These are phyloP conservation scores for Myotis pilosus DNA, from an alignment of 2,797 vertebrate species.

Conservation along the genomic window DNA sequence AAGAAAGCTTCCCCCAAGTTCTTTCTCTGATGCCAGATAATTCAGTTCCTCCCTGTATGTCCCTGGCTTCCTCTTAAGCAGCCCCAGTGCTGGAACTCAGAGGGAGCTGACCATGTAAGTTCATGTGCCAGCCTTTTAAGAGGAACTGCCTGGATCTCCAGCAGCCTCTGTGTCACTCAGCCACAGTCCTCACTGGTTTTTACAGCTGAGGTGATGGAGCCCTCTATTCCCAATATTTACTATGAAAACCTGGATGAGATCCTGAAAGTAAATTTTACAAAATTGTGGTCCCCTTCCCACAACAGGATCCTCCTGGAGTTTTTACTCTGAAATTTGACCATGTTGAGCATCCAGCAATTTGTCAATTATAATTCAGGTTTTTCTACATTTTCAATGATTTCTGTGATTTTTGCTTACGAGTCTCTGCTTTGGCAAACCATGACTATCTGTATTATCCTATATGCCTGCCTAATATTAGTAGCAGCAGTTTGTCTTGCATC, in stretches of 20 bases:
- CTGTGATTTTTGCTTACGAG: background rate
- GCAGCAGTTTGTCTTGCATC: background rate
- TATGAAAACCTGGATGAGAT: background rate
- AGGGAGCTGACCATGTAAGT: too few relatives aligned
- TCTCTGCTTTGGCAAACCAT: background rate
- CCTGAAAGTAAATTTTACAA: background rate
- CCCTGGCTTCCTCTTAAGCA: too few relatives aligned
- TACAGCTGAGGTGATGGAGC: too few relatives aligned
- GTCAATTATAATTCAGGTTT: too few relatives aligned
- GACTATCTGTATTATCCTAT: background rate
- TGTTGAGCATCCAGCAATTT: background rate
- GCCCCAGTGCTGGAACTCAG: too few relatives aligned
- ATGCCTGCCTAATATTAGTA: background rate
- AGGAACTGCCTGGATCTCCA: too few relatives aligned
- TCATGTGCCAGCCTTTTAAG: too few relatives aligned
- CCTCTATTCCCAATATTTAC: background rate
- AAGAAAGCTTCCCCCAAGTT: too few relatives aligned
- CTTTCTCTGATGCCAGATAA: too few relatives aligned
- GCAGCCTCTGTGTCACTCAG: too few relatives aligned
- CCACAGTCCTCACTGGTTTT: too few relatives aligned
- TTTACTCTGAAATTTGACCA: background rate
- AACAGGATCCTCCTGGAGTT: background rate
- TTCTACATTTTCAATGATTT: background rate
- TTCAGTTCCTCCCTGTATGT: too few relatives aligned
- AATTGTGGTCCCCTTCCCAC: background rate